Conservation (phyloP, 2,113 vertebrate species). For the Ceyx cyanopectus region DNA sequence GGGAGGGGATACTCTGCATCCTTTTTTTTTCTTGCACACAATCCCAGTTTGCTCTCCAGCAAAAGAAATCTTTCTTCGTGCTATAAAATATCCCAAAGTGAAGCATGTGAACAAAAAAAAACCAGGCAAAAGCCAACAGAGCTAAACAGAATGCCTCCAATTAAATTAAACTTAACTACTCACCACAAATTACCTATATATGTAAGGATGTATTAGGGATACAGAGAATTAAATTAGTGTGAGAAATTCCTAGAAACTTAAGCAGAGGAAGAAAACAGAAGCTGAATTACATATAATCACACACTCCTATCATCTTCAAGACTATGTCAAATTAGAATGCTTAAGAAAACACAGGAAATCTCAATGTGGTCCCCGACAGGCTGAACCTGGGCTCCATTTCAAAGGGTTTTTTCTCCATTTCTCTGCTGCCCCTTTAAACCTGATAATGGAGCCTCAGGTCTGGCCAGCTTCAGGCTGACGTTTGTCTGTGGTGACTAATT, state of each 20-base stretch:
- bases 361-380: background rate
- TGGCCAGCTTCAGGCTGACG: slow-evolving; percentile 51
- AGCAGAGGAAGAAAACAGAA: slow-evolving; percentile 52
- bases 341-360: slow-evolving; percentile 46
- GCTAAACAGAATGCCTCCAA: slow-evolving; percentile 24
- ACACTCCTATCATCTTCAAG: slow-evolving; percentile 33
- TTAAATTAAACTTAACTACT: slow-evolving; percentile 39
- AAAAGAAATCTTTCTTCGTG: background rate
- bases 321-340: background rate
- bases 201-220: background rate
- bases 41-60: background rate
- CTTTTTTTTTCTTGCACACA: background rate
- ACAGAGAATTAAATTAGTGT: slow-evolving; percentile 40
- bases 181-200: slow-evolving; percentile 24
- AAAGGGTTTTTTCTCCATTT: slow-evolving; percentile 27
- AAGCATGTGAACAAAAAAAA: background rate
- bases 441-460: slow-evolving; percentile 33
- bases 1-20: background rate
- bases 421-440: slow-evolving; percentile 10
- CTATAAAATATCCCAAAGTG: background rate
- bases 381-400: slow-evolving; percentile 29
- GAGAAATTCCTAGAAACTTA: slow-evolving; percentile 58
- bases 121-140: background rate
- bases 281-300: slow-evolving; percentile 58
- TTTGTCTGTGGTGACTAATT: slow-evolving; percentile 56